Evolutionary conservation across 1,140 invertebrate genomes (phyloP), one percentile per base, ranked within the genome.

Genomic region (Heterodera carotae): DNA sequence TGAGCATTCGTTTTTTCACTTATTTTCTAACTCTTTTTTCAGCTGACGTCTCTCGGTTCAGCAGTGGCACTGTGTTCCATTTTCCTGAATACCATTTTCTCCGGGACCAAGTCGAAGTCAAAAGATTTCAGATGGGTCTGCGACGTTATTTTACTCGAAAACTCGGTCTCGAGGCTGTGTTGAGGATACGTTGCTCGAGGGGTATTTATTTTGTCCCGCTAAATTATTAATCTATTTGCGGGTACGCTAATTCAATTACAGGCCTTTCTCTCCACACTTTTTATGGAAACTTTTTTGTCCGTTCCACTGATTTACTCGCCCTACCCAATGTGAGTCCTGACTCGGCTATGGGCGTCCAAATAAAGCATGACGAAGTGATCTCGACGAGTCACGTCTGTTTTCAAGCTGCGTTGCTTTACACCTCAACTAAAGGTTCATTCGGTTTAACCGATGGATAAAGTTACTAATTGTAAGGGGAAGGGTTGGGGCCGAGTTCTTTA

Each of bases 231-330:
- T 12, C 4, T 25, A 83, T 39, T 43, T 12, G 6, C 12, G 12
- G 18, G 10, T 77, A 82, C 77, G 10, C 43, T 81, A 53, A 27
- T 78, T 22, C 0, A 43, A 70, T 71, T 78, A 64, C 39, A 89
- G 88, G 90, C 25, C 89, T 99, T 62, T 91, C 93, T 43, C 95
- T 99, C 80, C 95, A 98, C 88, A 96, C 95, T 81, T 99, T 99
- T 91, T 96, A 99, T 90, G 97, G 97, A 12, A 98, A 98, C 88
- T 98, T 98, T 91, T 99, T 99, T 89, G 96, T 99, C 53, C 91
- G 97, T 27, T 98, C 96, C 0, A 97, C 96, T 5, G 97, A 99
- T 90, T 90, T 99, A 25, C 89, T 99, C 27, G 95, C 94, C 48
- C 89, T 99, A 78, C 95, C 97, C 34, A 99, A 98, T 90, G 93